Evolutionary conservation across 2,797 vertebrate species (phyloP).

Genomic region (Petrocephalus sullivani): DNA sequence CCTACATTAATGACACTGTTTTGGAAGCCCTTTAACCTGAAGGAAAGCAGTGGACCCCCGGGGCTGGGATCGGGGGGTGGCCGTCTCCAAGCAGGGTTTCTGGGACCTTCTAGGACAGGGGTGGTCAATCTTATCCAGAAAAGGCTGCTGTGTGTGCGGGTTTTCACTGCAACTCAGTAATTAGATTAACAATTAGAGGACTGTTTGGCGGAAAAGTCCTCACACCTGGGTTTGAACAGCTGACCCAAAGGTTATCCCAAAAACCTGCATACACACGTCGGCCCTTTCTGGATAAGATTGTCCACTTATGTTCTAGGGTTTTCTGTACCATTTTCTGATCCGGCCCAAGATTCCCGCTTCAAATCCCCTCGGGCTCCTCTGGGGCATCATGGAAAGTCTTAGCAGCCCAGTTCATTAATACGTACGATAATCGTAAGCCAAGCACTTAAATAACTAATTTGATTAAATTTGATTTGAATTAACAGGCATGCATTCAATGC

Average conservation of each 20-base stretch:
- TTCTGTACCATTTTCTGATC: neutral
- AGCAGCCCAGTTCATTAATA: neutral
- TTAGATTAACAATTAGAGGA: too few relatives aligned
- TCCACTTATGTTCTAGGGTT: neutral
- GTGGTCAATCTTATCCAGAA: too few relatives aligned
- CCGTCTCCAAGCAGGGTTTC: neutral
- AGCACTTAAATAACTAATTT: neutral
- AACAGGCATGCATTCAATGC: neutral
- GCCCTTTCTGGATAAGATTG: too few relatives aligned
- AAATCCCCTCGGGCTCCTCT: neutral
- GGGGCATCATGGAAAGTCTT: neutral
- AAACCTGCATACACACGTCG: too few relatives aligned
- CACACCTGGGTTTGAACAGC: too few relatives aligned
- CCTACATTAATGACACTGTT: neutral
- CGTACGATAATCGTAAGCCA: neutral
- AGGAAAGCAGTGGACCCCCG: neutral
- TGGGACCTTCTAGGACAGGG: conserved; percentile 17
- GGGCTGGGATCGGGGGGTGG: neutral
- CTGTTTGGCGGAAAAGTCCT: too few relatives aligned
- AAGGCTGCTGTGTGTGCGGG: too few relatives aligned
- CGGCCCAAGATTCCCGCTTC: neutral
- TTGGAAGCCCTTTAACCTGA: neutral
- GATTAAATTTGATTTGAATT: neutral
- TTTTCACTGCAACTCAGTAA: too few relatives aligned
- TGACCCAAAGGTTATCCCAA: too few relatives aligned